Evolutionary conservation across 2,113 vertebrate species (phyloP).

Genomic region (Corydoras sp.): DNA sequence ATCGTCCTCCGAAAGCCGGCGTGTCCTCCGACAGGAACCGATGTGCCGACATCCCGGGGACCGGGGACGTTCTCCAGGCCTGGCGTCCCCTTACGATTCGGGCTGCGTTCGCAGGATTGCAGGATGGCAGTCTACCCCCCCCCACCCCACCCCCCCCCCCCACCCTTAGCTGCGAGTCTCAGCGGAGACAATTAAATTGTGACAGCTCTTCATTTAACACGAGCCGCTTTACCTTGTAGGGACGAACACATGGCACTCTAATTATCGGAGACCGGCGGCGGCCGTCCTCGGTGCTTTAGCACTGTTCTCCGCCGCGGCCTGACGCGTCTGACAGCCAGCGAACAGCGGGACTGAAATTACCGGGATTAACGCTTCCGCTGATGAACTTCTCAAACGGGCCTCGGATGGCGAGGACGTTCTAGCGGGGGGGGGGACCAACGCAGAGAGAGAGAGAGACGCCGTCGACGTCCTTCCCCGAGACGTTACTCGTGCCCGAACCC

Average conservation of each 20-base stretch:
- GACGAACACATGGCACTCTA: slow-evolving; percentile 66
- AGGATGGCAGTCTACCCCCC: neutral
- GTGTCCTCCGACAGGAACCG: slow-evolving; percentile 46
- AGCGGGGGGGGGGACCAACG: slow-evolving; percentile 46
- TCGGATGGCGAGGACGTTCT: slow-evolving; percentile 59
- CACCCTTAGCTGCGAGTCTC: slow-evolving; percentile 47
- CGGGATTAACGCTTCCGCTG: slow-evolving; percentile 66
- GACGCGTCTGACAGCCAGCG: slow-evolving; percentile 63
- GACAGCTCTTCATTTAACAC: slow-evolving; percentile 68
- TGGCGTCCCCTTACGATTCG: slow-evolving; percentile 43
- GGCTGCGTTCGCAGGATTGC: slow-evolving; percentile 46
- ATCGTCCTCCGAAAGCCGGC: slow-evolving; percentile 29
- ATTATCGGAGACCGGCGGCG: slow-evolving; percentile 58
- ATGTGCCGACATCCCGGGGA: slow-evolving; percentile 36
- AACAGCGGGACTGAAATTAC: slow-evolving; percentile 64
- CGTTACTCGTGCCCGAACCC: slow-evolving; percentile 11
- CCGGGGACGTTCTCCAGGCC: slow-evolving; percentile 40
- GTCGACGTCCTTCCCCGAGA: neutral
- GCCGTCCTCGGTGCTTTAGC: slow-evolving; percentile 53
- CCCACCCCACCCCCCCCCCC: slow-evolving; percentile 25
- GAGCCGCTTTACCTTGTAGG: slow-evolving; percentile 60
- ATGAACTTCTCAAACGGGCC: slow-evolving; percentile 63
- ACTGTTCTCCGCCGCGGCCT: slow-evolving; percentile 53
- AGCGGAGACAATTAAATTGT: slow-evolving; percentile 67
- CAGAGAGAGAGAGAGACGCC: neutral